Evolutionary conservation across 35 echinoderm and acorn worm species (phyloP).

Genomic region (Nesometra sesokonis): DNA sequence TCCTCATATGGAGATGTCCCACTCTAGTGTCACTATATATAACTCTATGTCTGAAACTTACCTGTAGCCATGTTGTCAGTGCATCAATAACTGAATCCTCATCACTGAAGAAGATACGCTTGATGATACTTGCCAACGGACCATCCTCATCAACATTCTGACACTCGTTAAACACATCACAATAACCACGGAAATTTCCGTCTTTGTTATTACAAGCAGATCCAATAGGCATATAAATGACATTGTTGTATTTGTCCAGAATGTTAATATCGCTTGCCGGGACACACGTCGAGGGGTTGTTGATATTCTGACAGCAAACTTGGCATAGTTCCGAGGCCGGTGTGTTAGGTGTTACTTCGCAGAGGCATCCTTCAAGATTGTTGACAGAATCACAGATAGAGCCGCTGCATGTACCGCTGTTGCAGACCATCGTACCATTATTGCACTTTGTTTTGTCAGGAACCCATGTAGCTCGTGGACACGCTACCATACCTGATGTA

Average conservation of each 20-base stretch:
- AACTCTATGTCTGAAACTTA: constrained; percentile 3
- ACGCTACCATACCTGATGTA: neutral
- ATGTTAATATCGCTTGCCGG: constrained; percentile 23
- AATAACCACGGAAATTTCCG: constrained; percentile 73
- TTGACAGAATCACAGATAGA: constrained; percentile 14
- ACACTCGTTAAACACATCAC: constrained; percentile 62
- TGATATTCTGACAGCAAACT: constrained; percentile 36
- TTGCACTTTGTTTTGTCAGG: neutral
- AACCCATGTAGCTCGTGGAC: neutral
- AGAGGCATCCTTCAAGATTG: constrained; percentile 30
- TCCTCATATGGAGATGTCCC: too few relatives aligned
- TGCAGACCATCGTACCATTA: neutral
- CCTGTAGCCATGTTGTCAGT: constrained; percentile 38
- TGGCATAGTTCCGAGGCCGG: constrained; percentile 22
- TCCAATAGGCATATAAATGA: constrained; percentile 12
- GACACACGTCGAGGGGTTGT: neutral
- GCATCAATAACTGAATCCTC: constrained; percentile 55
- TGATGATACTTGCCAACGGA: constrained; percentile 63
- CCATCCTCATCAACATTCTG: constrained; percentile 59
- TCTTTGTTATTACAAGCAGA: constrained; percentile 38
- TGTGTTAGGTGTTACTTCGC: neutral
- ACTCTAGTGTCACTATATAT: too few relatives aligned
- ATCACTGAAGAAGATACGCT: constrained; percentile 51
- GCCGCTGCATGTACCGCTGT: neutral
- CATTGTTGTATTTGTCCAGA: neutral